Evolutionary conservation across 2,113 vertebrate species (phyloP).

Genomic region (Gobiocypris rarus): DNA sequence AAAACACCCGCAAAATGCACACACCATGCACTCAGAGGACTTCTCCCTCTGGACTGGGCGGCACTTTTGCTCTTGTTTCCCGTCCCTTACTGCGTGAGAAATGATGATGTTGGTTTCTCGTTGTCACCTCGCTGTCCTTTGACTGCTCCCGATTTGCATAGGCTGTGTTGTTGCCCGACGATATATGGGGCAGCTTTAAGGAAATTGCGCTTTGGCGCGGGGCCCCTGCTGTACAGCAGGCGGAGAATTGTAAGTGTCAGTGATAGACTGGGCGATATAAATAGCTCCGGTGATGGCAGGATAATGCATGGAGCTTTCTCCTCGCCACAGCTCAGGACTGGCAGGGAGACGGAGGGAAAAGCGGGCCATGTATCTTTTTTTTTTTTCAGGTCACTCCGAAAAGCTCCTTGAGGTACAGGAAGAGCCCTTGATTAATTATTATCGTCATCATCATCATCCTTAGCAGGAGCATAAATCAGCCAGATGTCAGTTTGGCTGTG

Average conservation of each 20-base stretch:
- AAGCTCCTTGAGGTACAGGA: constrained; percentile 73
- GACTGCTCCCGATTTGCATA: constrained; percentile 76
- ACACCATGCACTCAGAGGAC: constrained; percentile 5
- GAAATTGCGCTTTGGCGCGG: constrained; percentile 73
- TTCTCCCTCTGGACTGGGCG: constrained; percentile 18
- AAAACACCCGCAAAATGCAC: constrained; percentile 26
- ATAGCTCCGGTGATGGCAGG: constrained; percentile 82
- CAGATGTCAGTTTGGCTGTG: constrained; percentile 61
- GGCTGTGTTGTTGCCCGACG: constrained; percentile 66
- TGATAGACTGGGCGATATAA: constrained; percentile 84
- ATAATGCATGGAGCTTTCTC: constrained; percentile 81
- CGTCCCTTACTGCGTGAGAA: constrained; percentile 43
- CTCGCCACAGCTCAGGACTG: constrained; percentile 76
- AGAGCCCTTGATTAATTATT: constrained; percentile 80
- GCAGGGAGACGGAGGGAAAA: constrained; percentile 69
- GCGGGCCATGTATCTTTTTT: constrained; percentile 70
- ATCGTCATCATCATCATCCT: constrained; percentile 79
- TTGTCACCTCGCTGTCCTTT: constrained; percentile 68
- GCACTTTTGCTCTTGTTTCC: constrained; percentile 18
- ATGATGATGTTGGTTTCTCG: constrained; percentile 67
- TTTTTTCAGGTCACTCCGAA: constrained; percentile 77
- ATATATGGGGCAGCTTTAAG: constrained; percentile 81
- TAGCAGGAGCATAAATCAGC: constrained; percentile 74
- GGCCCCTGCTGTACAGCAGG: constrained; percentile 58
- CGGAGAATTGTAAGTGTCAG: constrained; percentile 79